Base-by-base conservation (phyloP, 1,140 invertebrate species). In the Nixonia krombeini region DNA sequence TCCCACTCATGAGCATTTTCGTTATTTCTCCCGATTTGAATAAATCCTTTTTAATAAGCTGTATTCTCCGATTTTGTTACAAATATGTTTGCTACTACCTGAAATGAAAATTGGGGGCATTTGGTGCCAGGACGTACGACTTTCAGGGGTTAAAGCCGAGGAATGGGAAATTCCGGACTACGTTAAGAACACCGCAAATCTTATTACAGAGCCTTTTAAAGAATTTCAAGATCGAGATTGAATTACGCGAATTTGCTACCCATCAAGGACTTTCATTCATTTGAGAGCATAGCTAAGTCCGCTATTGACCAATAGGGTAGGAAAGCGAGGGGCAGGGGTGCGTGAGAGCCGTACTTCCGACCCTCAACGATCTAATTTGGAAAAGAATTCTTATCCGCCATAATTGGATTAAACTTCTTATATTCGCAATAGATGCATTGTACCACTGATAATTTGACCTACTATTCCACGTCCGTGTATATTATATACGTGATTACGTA, bases 121-220 rank as follows among this genome's bases (percentile, higher is more conserved):
- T n/a, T n/a, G n/a, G n/a, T n/a, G n/a, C n/a, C n/a, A n/a, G n/a
- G n/a, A n/a, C n/a, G n/a, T n/a, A n/a, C n/a, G n/a, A n/a, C n/a
- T n/a, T n/a, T n/a, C n/a, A n/a, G n/a, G n/a, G n/a, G n/a, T n/a
- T n/a, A n/a, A n/a, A n/a, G n/a, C n/a, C 40, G 28, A 31, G 28
- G 37, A 33, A 57, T 57, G 28, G 37, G 15, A 10, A 31, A 47
- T 41, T 49, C 26, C 7, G 16, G 46, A 57, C 26, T 49, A 42
- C 35, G 29, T 49, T 9, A 55, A 55, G 40, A 45, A 45, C 21
- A 41, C 4, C 38, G 29, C 40, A 28, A 29, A 50, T 58, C 37
- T 44, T 42, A 50, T 58, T 58, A 58, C 21, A 26, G 38, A 26
- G 21, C 46, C 25, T 56, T 31, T 56, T 46, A 40, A 31, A 47